Evolutionary conservation across 2,888 invertebrate genomes (phyloP).

Genomic region (Nephrotoma appendiculata): DNA sequence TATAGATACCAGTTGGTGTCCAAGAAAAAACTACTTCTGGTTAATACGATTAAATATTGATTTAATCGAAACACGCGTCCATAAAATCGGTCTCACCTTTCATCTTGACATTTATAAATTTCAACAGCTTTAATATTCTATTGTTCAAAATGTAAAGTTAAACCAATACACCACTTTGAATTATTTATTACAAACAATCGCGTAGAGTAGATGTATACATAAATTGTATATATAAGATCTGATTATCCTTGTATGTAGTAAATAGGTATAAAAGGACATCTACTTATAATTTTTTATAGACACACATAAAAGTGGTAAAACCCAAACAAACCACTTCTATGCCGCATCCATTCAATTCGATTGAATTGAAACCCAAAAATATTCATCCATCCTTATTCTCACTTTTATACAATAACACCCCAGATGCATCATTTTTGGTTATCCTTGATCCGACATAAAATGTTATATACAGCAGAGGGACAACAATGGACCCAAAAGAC

Average conservation of each 20-base stretch:
- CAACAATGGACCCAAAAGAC: background rate
- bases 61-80: background rate
- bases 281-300: background rate
- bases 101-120: background rate
- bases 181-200: background rate
- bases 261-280: background rate
- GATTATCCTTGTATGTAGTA: background rate
- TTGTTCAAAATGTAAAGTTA: background rate
- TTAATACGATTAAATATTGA: background rate
- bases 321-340: background rate
- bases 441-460: background rate
- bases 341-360: background rate
- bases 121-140: background rate
- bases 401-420: background rate
- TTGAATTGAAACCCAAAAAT: background rate
- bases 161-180: background rate
- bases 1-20: background rate
- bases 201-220: background rate
- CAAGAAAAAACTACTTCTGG: background rate
- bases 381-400: background rate
- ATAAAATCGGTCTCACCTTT: background rate
- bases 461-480: background rate
- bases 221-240: background rate
- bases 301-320: background rate
- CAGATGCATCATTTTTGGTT: background rate